Conservation (phyloP, 2,888 invertebrate species). For the Brachynemurus nebulosus region DNA sequence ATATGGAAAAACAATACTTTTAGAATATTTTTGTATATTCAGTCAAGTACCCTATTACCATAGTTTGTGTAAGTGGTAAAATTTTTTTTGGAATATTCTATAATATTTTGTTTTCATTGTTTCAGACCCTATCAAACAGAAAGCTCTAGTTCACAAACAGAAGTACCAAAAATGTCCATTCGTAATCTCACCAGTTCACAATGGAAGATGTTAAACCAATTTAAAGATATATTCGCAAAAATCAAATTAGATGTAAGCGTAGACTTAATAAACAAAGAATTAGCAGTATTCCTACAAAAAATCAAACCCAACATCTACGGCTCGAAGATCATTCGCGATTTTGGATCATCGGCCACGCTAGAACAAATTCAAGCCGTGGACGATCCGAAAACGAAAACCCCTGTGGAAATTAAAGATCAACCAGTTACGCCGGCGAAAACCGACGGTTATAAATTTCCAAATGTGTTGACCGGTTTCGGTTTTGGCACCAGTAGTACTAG, state of each 20-base stretch:
- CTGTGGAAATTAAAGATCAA: no score
- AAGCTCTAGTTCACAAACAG: slow-evolving; percentile 19
- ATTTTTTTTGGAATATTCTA: no score
- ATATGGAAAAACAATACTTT: no score
- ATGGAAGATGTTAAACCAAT: slow-evolving; percentile 33
- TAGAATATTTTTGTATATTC: no score
- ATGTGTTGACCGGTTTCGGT: slow-evolving; percentile 31
- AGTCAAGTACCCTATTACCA: no score
- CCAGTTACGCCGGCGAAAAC: slow-evolving; percentile 13
- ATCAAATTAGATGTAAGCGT: slow-evolving; percentile 32
- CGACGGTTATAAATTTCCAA: slow-evolving; percentile 27
- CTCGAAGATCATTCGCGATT: slow-evolving; percentile 23
- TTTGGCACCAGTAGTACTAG: slow-evolving; percentile 25
- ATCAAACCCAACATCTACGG: slow-evolving; percentile 30
- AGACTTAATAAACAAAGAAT: slow-evolving; percentile 34
- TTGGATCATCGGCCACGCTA: slow-evolving; percentile 19
- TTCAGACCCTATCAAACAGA: slow-evolving; percentile 21
- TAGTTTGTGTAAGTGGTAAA: no score
- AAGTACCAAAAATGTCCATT: slow-evolving; percentile 26
- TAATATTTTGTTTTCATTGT: no score
- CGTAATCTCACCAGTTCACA: slow-evolving; percentile 28
- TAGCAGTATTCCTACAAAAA: slow-evolving; percentile 36
- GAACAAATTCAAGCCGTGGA: slow-evolving; percentile 11
- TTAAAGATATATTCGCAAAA: slow-evolving; percentile 33
- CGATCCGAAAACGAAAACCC: no score